Base-by-base conservation (phyloP, 2,888 invertebrate genomes). In the Cyclophora punctaria region DNA sequence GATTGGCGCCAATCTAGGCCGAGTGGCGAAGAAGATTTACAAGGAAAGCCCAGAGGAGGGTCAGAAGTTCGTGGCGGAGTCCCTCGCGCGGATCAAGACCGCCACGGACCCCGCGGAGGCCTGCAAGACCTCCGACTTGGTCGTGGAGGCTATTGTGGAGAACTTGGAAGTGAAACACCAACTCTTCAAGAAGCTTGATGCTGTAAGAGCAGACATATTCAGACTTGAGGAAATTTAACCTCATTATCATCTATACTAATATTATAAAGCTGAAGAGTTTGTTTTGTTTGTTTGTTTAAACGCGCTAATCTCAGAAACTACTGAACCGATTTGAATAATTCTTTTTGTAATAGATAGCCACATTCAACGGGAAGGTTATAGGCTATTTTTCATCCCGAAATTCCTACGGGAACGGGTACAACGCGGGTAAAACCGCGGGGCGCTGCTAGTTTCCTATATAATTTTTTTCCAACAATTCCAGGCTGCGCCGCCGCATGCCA, bases 81-180 rank as follows among this genome's bases (percentile, higher is more conserved):
- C 93, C 48, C 74, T 54, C 51, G 80, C 80, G 3, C 89, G 92
- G 44, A 88, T 96, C 47, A 90, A 89, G 56, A 90, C 90, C 1
- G 84, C 91, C 0, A 91, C 93, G 0, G 90, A 93, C 69, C 73
- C 93, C 1, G 77, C 80, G 0, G 89, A 86, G 41, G 90, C 92
- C 7, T 93, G 93, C 0, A 90, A 91, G 72, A 82, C 90, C 33
- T 88, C 93, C 0, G 90, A 96, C 78, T 77, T 96, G 51, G 93
- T 96, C 3, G 91, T 97, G 7, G 96, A 97, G 82, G 96, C 96
- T 5, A 94, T 96, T 68, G 92, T 96, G 5, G 96, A 97, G 77
- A 96, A 96, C 69, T 82, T 97, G 53, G 92, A 91, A 48, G 78
- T 92, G 0, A 95, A 95, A 75, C 93, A 94, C 71, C 92, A 94